These are phyloP conservation scores for Pangasianodon hypophthalmus DNA, from an alignment of 2,113 vertebrate genomes.

Conservation along the genomic window DNA sequence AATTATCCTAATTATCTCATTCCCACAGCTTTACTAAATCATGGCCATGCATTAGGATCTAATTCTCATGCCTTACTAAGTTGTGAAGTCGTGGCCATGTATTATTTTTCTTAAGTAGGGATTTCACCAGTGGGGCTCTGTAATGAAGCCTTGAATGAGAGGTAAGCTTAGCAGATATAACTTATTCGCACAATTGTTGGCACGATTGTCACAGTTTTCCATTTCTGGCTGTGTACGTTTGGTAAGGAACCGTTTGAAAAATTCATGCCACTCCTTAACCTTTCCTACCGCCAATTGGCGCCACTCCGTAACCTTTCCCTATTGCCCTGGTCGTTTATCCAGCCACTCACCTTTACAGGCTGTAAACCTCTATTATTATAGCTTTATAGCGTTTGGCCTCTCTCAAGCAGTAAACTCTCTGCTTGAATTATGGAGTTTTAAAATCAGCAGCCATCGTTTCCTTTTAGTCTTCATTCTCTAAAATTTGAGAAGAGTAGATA, in stretches of 20 bases:
- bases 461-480: background rate
- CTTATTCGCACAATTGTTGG: background rate
- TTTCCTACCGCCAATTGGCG: background rate
- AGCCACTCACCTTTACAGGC: conserved; percentile 14
- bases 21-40: background rate
- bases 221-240: no score
- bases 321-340: background rate
- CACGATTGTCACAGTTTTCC: background rate
- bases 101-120: background rate
- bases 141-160: background rate
- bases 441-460: background rate
- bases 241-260: background rate
- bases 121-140: background rate
- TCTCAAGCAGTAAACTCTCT: background rate
- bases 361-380: background rate
- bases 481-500: background rate
- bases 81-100: background rate
- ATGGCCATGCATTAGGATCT: background rate
- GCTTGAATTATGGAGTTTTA: conserved; percentile 15
- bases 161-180: no score
- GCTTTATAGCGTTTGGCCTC: background rate
- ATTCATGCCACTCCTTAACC: background rate
- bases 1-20: background rate
- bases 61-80: background rate
- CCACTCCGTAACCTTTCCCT: background rate